Conservation (phyloP, 2,113 vertebrate genomes). For the Mionectes macconnelli region DNA sequence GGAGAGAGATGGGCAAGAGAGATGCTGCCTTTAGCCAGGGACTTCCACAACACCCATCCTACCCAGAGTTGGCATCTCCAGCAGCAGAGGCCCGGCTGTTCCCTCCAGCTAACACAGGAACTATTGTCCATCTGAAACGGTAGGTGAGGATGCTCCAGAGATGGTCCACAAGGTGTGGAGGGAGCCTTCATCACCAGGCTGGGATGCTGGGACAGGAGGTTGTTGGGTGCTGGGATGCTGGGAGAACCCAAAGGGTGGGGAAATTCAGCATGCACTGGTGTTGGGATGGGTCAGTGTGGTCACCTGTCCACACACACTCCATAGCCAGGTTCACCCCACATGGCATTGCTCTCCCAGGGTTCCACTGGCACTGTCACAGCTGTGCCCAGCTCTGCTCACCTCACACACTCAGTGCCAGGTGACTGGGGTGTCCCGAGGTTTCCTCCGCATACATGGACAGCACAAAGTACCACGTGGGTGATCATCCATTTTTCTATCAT, state of each 20-base stretch:
- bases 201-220: background rate
- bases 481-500: background rate
- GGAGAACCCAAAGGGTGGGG: background rate
- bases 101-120: background rate
- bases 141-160: background rate
- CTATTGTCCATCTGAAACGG: rapidly evolving
- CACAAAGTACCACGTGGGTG: rapidly evolving
- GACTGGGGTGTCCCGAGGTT: rapidly evolving
- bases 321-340: rapidly evolving
- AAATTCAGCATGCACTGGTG: rapidly evolving
- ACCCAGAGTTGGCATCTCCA: rapidly evolving
- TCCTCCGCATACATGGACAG: background rate
- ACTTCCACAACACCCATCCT: background rate
- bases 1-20: background rate
- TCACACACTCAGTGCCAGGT: rapidly evolving
- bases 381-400: background rate
- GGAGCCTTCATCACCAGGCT: rapidly evolving
- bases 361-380: background rate
- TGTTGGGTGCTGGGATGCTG: too few relatives aligned
- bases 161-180: rapidly evolving
- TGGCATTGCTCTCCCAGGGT: rapidly evolving
- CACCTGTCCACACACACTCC: rapidly evolving
- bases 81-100: rapidly evolving
- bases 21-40: background rate
- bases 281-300: rapidly evolving